phyloP scores from a whole-genome alignment of 2,113 vertebrate genomes.

The Phoxinus phoxinus region DNA sequence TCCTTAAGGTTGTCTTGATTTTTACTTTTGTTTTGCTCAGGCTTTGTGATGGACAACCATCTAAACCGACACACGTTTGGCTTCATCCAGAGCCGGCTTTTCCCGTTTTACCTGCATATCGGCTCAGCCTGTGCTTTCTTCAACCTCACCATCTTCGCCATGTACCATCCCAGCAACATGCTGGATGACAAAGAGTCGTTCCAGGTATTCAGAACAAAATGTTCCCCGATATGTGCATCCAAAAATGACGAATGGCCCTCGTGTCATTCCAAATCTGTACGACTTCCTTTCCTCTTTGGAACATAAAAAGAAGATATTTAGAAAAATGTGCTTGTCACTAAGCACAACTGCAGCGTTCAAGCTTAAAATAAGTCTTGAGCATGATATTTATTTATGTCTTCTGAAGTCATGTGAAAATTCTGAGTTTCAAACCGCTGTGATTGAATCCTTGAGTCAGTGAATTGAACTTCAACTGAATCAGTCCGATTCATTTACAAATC shows the following conservation, averaged over 20 bases:
- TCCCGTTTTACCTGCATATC: conserved; percentile 83
- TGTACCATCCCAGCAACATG: conserved; percentile 77
- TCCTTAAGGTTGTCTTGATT: not conserved
- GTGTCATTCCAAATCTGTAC: not conserved
- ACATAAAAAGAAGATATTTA: not conserved
- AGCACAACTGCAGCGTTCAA: not conserved
- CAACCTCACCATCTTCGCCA: conserved; percentile 80
- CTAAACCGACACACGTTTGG: conserved; percentile 81
- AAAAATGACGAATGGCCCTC: not conserved
- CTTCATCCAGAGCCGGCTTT: conserved; percentile 80
- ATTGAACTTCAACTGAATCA: not conserved
- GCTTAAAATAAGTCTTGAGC: not conserved
- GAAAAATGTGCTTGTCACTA: not conserved
- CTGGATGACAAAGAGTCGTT: conserved; percentile 73
- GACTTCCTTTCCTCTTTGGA: not conserved
- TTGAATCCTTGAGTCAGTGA: not conserved
- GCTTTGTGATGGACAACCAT: conserved; percentile 81
- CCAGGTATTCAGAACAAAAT: conserved; percentile 69
- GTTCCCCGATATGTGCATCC: not conserved
- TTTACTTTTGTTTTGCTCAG: conserved; percentile 56
- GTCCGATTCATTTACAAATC: not conserved
- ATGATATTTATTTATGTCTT: not conserved
- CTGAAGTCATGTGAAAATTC: not conserved
- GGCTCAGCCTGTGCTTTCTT: conserved; percentile 82
- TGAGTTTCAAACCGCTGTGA: not conserved